Evolutionary conservation across 2,888 invertebrate genomes (phyloP).

Genomic region (Augochlorella aurata): DNA sequence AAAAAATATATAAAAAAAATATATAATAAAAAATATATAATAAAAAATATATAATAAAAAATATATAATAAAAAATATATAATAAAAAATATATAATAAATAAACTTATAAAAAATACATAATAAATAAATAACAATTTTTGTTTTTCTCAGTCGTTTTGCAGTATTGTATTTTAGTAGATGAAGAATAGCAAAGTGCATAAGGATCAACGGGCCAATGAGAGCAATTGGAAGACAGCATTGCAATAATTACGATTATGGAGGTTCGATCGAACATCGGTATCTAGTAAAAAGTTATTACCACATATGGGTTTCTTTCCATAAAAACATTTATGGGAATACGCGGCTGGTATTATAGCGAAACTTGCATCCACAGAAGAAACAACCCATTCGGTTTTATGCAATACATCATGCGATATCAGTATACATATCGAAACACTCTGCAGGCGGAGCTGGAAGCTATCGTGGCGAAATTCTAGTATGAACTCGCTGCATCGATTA

Average conservation of each 20-base stretch:
- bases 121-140: too few relatives aligned
- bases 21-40: too few relatives aligned
- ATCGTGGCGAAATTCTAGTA: neutral
- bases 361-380: neutral
- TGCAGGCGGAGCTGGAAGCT: neutral
- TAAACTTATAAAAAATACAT: too few relatives aligned
- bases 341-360: neutral
- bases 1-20: too few relatives aligned
- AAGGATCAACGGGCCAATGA: too few relatives aligned
- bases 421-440: conserved; percentile 7
- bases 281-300: neutral
- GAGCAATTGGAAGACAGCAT: neutral
- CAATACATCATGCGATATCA: neutral
- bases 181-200: too few relatives aligned
- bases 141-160: too few relatives aligned
- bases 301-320: neutral
- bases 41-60: too few relatives aligned
- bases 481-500: neutral
- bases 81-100: too few relatives aligned
- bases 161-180: too few relatives aligned
- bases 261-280: neutral
- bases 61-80: too few relatives aligned
- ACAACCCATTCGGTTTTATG: neutral
- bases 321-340: neutral
- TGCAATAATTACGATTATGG: neutral